These are phyloP conservation scores for Nemurella pictetii DNA, from an alignment of 2,888 invertebrate genomes.

Conservation along the genomic window DNA sequence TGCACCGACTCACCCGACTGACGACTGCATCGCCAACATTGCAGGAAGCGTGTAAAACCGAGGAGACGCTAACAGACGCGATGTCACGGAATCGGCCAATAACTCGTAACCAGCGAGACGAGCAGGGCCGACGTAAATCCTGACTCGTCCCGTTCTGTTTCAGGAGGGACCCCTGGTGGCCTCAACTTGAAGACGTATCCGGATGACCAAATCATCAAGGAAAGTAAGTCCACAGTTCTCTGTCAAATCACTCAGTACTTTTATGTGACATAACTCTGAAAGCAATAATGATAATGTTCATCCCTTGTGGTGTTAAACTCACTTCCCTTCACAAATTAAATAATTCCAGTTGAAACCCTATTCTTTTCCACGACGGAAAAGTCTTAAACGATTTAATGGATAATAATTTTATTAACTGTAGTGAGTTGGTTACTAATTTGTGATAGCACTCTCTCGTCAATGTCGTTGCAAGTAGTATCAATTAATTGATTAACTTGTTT, in stretches of 20 bases:
- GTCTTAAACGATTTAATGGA: not conserved
- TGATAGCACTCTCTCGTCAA: not conserved
- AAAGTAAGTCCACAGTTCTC: conserved; percentile 67
- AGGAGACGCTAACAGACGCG: not conserved
- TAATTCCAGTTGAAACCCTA: not conserved
- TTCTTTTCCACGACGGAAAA: not conserved
- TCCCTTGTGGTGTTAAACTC: not conserved
- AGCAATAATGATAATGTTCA: not conserved
- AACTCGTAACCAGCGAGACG: too few species aligned
- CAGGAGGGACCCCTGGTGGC: conserved; percentile 48
- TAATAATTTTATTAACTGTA: not conserved
- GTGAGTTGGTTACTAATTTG: not conserved
- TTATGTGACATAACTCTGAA: not conserved
- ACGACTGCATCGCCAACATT: too few species aligned
- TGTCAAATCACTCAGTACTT: not conserved
- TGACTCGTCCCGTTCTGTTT: too few species aligned
- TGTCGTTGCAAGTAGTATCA: not conserved
- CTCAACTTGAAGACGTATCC: conserved; percentile 78
- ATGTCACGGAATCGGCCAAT: not conserved
- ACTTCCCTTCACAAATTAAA: not conserved
- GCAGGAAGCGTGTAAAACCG: too few species aligned
- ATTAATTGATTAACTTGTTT: not conserved
- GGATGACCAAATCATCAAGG: conserved; percentile 74
- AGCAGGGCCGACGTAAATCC: too few species aligned
- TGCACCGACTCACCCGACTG: too few species aligned